Conservation (phyloP, 2,797 vertebrate genomes). For the Benthosema pterotum region DNA sequence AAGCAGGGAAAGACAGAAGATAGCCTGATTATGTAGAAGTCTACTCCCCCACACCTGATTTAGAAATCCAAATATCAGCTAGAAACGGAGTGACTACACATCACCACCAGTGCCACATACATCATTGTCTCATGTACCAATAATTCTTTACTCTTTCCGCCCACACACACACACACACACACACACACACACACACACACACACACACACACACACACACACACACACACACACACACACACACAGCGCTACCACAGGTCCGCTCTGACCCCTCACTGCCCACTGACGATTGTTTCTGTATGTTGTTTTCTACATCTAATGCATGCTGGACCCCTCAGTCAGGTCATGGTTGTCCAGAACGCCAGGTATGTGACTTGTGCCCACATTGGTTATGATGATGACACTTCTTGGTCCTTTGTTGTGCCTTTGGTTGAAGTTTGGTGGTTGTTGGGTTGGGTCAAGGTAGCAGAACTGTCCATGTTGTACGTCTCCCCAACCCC, state of each 20-base stretch:
- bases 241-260: slow-evolving; percentile 45
- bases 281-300: slow-evolving; percentile 82
- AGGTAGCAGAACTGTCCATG: slow-evolving; percentile 26
- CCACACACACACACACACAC: slow-evolving; percentile 32
- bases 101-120: no score
- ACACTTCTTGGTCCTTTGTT: slow-evolving; percentile 65
- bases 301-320: slow-evolving; percentile 83
- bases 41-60: no score
- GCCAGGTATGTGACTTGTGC: slow-evolving; percentile 95
- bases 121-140: no score
- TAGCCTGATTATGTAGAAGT: no score
- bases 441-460: slow-evolving; percentile 48
- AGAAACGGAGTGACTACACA: no score
- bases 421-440: slow-evolving; percentile 62
- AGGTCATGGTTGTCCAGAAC: slow-evolving; percentile 99
- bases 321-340: slow-evolving; percentile 91
- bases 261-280: slow-evolving; percentile 51
- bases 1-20: no score
- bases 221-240: slow-evolving; percentile 29
- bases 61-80: no score
- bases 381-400: slow-evolving; percentile 32
- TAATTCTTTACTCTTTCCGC: slow-evolving; percentile 24
- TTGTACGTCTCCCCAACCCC: slow-evolving; percentile 24
- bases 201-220: slow-evolving; percentile 29
- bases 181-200: slow-evolving; percentile 10